These are phyloP conservation scores for Molossus alvarezi DNA, from an alignment of 2,797 vertebrate species.

Conservation along the genomic window DNA sequence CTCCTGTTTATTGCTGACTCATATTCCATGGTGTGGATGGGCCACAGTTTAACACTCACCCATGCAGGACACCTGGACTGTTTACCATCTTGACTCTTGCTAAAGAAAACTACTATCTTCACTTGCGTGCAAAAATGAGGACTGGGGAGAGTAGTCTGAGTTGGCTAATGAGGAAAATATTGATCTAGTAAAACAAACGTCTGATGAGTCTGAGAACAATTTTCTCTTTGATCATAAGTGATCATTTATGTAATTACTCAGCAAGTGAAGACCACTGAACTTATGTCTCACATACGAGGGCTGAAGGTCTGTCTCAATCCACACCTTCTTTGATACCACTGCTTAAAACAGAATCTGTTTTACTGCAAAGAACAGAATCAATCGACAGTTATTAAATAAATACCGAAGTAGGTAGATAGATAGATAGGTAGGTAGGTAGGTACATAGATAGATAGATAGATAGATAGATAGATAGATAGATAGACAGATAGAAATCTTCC, in stretches of 20 bases:
- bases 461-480: neutral
- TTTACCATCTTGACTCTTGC: neutral
- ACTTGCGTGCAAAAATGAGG: too few relatives aligned
- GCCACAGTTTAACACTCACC: too few relatives aligned
- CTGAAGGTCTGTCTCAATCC: neutral
- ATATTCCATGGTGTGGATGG: rapidly evolving
- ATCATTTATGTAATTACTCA: slow-evolving; percentile 42
- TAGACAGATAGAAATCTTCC: neutral
- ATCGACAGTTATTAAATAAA: slow-evolving; percentile 55
- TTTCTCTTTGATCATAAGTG: slow-evolving; percentile 46
- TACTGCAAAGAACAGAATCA: neutral
- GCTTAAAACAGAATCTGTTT: neutral
- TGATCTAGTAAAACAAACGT: neutral
- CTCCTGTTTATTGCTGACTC: neutral
- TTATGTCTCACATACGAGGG: neutral
- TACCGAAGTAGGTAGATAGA: neutral
- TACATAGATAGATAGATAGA: neutral
- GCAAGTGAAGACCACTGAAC: neutral
- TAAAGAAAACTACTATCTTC: neutral
- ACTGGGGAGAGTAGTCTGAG: neutral
- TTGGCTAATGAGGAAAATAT: neutral
- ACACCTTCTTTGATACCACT: neutral
- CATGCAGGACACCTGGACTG: neutral
- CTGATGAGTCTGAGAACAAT: slow-evolving; percentile 3
- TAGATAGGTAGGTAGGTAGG: too few relatives aligned